Percentiles rank a stretch among this genome's conserved stretches.
phyloP scores from a whole-genome alignment of 1,140 invertebrate genomes.

The Dreissena rostriformis region DNA sequence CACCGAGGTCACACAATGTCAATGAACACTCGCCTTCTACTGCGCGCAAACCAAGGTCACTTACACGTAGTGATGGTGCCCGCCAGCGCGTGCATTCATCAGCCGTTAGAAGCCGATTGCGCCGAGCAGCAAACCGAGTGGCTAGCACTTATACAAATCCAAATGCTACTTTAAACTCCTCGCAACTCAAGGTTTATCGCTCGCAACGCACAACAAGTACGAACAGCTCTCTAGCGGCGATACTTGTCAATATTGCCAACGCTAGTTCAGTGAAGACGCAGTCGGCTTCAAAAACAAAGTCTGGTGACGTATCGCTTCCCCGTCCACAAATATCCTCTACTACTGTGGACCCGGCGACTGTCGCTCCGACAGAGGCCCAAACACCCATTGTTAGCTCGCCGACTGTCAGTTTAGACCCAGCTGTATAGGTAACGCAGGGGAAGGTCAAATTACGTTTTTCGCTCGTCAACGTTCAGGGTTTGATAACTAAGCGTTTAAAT shows the following conservation, averaged over 20 bases:
- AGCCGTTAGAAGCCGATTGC: neutral
- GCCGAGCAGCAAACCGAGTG: neutral
- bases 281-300: neutral
- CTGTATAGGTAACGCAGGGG: too few species aligned
- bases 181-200: neutral
- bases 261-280: neutral
- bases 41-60: neutral
- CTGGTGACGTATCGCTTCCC: too few species aligned
- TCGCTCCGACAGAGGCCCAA: too few species aligned
- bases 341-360: too few species aligned
- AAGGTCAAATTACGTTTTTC: too few species aligned
- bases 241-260: neutral
- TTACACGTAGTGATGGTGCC: neutral
- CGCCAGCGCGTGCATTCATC: neutral
- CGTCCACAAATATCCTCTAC: too few species aligned
- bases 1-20: neutral
- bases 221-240: neutral
- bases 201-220: neutral
- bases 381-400: too few species aligned
- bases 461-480: too few species aligned
- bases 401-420: too few species aligned
- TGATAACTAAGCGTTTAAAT: too few species aligned
- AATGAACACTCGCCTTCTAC: neutral
- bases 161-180: neutral
- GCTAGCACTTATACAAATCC: neutral